Base-by-base conservation (phyloP, 1,140 invertebrate genomes). In the Drosophila mayri region DNA sequence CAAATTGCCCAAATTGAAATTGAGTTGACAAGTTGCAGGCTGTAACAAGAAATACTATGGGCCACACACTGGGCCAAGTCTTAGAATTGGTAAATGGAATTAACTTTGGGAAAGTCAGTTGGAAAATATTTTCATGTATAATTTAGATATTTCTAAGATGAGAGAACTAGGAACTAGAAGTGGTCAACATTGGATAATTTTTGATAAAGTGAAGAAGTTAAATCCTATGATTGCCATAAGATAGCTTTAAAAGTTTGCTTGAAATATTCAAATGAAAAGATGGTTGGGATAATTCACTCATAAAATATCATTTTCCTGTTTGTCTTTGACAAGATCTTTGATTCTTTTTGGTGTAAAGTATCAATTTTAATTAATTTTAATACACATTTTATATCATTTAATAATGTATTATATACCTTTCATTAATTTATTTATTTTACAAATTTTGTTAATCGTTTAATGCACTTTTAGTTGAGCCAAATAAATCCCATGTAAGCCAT, bases 1-100 rank as follows among this genome's bases (percentile, higher is more conserved):
- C 83, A 88, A 90, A 90, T 90, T 90, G 85, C 78, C 85, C 81
- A 90, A 90, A 90, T 90, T 90, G 85, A 90, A 90, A 90, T 85
- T 85, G 86, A 90, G 85, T 90, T 90, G 85, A 90, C 85, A 90
- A 90, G 81, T 90, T 90, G 78, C 83, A 61, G 64, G 62, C 62
- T 74, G 78, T 35, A 63, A 71, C 70, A 61, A 64, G 63, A 49
- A 78, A 47, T 38, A 14, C n/a, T 22, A 41, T 16, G 20, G 43
- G 43, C 38, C n/a, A 52, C 46, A 68, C 66, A 37, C 63, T 44
- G 30, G 38, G 35, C 35, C 14, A 25, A 54, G 50, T 22, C 35
- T n/a, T 38, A 25, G 52, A 38, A 38, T 55, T 22, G 52, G 35
- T 38, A 25, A 38, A 25, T 38, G 20, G 35, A 38, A 38, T 55